Percentiles rank a stretch among this genome's conserved stretches.
phyloP scores from a whole-genome alignment of 2,113 vertebrate genomes.

The Lathamus discolor region DNA sequence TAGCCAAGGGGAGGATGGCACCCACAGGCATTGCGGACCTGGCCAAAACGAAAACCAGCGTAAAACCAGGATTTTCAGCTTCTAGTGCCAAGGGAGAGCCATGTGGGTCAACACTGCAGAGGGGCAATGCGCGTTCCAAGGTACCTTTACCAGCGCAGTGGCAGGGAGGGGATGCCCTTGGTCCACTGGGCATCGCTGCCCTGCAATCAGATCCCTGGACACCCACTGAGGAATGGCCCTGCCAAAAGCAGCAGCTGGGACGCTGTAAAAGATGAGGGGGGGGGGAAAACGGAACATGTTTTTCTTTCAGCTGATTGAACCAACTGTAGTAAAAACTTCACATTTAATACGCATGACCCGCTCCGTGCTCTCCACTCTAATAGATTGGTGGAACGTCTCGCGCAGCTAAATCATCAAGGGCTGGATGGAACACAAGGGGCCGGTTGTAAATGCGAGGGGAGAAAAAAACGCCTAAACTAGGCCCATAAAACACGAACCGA shows the following conservation, averaged over 20 bases:
- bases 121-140: background rate
- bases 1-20: background rate
- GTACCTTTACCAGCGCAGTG: background rate
- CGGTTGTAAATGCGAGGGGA: constrained; percentile 31
- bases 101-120: background rate
- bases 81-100: background rate
- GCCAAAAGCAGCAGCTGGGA: constrained; percentile 20
- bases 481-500: constrained; percentile 18
- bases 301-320: constrained; percentile 20
- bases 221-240: background rate
- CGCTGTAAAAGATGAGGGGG: background rate
- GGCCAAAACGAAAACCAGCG: background rate
- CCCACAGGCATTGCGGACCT: background rate
- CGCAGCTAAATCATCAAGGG: constrained; percentile 30
- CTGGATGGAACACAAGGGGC: constrained; percentile 8
- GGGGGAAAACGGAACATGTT: background rate
- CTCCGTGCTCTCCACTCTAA: background rate
- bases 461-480: background rate
- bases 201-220: background rate
- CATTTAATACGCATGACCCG: constrained; percentile 27
- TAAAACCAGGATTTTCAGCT: background rate
- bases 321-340: background rate
- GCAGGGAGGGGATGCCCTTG: background rate
- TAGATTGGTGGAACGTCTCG: constrained; percentile 44
- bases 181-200: background rate